Percentiles rank a stretch among this genome's conserved stretches.
Evolutionary conservation across 1,140 invertebrate species (phyloP).

Genomic region (Apolygus lucorum): DNA sequence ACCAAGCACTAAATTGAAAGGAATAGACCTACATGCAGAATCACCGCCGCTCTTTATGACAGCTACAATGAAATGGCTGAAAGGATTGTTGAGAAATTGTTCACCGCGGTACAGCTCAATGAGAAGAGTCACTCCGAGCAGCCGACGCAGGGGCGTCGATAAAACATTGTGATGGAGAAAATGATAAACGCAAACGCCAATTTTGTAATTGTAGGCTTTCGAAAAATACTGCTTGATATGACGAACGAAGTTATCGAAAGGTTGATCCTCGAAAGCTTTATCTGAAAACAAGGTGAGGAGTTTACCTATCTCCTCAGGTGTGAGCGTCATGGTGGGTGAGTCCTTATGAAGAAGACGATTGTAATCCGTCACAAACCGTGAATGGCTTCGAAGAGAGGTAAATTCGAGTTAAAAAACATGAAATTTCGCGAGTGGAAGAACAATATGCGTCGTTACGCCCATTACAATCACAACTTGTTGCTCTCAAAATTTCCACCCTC

Average conservation of each 20-base stretch:
- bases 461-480: too few relatives aligned
- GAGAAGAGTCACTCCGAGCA: slow-evolving; percentile 59
- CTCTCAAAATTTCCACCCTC: too few relatives aligned
- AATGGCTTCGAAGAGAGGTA: too few relatives aligned
- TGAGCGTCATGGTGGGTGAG: not conserved
- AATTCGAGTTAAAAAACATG: too few relatives aligned
- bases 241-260: slow-evolving; percentile 52
- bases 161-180: slow-evolving; percentile 63
- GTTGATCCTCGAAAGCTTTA: slow-evolving; percentile 45
- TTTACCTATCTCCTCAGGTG: not conserved
- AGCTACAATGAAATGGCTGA: slow-evolving; percentile 57
- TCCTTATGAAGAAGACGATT: too few relatives aligned
- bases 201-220: slow-evolving; percentile 37
- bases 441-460: too few relatives aligned
- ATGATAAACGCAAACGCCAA: slow-evolving; percentile 53
- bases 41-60: slow-evolving; percentile 46
- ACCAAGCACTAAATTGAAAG: not conserved
- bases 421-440: too few relatives aligned
- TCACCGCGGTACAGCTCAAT: slow-evolving; percentile 66
- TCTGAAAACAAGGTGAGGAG: slow-evolving; percentile 10
- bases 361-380: too few relatives aligned
- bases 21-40: not conserved
- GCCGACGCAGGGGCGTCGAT: slow-evolving; percentile 52
- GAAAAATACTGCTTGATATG: slow-evolving; percentile 54
- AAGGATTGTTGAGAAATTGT: slow-evolving; percentile 57